A percentile compares a stretch with the other conserved stretches of the same genome.
Evolutionary conservation across 2,888 invertebrate species (phyloP).

Genomic region (Abrostola tripartita): DNA sequence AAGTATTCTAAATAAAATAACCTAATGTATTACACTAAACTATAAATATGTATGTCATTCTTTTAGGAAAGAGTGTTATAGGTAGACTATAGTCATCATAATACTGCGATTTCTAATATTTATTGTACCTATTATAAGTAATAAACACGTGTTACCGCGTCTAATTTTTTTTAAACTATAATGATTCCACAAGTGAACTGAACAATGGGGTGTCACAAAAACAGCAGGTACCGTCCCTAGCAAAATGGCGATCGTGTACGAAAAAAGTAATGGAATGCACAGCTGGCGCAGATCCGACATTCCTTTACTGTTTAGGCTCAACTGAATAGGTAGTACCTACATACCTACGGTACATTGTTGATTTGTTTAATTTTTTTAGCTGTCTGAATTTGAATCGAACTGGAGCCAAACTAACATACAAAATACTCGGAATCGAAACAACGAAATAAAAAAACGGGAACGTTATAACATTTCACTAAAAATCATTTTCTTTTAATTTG

Average conservation of each 20-base stretch:
- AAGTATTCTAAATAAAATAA: too few species aligned
- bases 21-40: too few species aligned
- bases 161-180: constrained; percentile 41
- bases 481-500: too few species aligned
- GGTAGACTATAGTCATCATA: neutral
- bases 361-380: too few species aligned
- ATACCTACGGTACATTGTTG: too few species aligned
- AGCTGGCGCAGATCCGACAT: constrained; percentile 85
- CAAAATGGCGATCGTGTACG: constrained; percentile 73
- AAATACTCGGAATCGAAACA: too few species aligned
- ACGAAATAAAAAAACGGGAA: too few species aligned
- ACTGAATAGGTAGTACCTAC: constrained; percentile 60
- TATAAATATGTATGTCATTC: too few species aligned
- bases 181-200: constrained; percentile 60
- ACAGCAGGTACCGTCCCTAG: constrained; percentile 76
- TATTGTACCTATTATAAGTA: constrained; percentile 6
- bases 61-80: neutral
- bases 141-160: constrained; percentile 37
- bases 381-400: too few species aligned
- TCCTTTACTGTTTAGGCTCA: constrained; percentile 65
- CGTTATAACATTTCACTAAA: too few species aligned
- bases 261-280: constrained; percentile 82
- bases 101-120: neutral
- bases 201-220: constrained; percentile 72
- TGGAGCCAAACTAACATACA: too few species aligned